A percentile compares a stretch with the other conserved stretches of the same genome.
phyloP scores from a whole-genome alignment of 1,140 invertebrate species.

The Lordiphosa clarofinis region DNA sequence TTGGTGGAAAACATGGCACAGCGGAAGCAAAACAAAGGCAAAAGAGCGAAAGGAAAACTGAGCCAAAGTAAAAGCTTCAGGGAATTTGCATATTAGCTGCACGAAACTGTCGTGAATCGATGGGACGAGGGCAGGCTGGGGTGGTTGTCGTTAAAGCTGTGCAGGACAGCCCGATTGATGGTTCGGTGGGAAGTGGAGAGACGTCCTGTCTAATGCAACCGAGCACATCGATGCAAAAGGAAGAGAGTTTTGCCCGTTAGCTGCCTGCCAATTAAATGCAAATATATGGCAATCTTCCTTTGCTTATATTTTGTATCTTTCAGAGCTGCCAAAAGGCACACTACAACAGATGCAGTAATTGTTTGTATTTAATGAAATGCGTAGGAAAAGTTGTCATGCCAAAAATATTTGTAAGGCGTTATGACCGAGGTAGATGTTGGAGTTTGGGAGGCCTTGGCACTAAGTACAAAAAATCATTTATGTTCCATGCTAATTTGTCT shows the following conservation, averaged over 20 bases:
- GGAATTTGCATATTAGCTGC: conserved; percentile 75
- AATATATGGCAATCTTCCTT: conserved; percentile 50
- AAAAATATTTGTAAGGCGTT: too few relatives aligned
- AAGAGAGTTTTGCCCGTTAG: conserved; percentile 30
- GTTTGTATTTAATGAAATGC: too few relatives aligned
- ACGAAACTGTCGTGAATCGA: conserved; percentile 32
- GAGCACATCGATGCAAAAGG: conserved; percentile 4
- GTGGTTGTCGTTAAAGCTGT: conserved; percentile 50
- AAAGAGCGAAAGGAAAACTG: conserved; percentile 45
- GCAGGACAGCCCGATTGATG: conserved; percentile 53
- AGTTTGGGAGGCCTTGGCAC: too few relatives aligned
- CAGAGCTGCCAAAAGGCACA: conserved; percentile 25
- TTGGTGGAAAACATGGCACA: conserved; percentile 60
- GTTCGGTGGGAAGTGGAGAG: conserved; percentile 3
- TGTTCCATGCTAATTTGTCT: too few relatives aligned
- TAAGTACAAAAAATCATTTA: too few relatives aligned
- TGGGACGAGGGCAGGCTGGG: neutral
- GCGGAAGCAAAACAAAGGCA: conserved; percentile 71
- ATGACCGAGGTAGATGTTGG: too few relatives aligned
- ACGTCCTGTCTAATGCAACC: conserved; percentile 16
- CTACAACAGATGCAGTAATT: conserved; percentile 13
- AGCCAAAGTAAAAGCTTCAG: conserved; percentile 68
- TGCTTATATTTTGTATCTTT: conserved; percentile 5
- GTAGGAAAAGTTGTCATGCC: too few relatives aligned
- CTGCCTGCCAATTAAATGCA: conserved; percentile 72